These are phyloP conservation scores for Drosophila leonis DNA, from an alignment of 2,888 invertebrate species.

Conservation along the genomic window DNA sequence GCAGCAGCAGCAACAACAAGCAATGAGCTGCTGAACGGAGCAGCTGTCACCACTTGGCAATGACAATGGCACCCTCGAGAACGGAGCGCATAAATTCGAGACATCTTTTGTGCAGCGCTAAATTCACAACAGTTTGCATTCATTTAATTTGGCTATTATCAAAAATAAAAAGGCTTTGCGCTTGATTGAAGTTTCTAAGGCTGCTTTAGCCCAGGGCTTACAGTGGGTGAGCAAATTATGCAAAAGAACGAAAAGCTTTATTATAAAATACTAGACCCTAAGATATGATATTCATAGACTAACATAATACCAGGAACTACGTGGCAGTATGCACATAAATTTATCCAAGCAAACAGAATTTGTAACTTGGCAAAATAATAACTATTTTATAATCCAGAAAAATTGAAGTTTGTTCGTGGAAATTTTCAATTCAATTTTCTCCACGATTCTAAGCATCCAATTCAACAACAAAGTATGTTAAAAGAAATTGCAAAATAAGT, in stretches of 20 bases:
- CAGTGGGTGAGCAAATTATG: slow-evolving; percentile 67
- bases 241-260: slow-evolving; percentile 40
- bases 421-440: background rate
- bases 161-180: slow-evolving; percentile 76
- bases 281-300: background rate
- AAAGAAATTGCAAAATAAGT: background rate
- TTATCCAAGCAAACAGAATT: background rate
- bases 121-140: slow-evolving; percentile 72
- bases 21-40: slow-evolving; percentile 37
- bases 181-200: slow-evolving; percentile 67
- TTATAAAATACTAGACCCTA: background rate
- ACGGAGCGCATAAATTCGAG: slow-evolving; percentile 63
- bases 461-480: background rate
- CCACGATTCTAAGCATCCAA: background rate
- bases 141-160: slow-evolving; percentile 77
- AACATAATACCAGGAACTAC: background rate
- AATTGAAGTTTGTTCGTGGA: background rate
- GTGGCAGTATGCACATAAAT: background rate
- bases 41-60: slow-evolving; percentile 73
- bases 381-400: background rate
- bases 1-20: slow-evolving; percentile 7
- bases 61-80: slow-evolving; percentile 74
- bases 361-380: background rate
- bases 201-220: slow-evolving; percentile 41
- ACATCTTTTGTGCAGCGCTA: slow-evolving; percentile 66